Evolutionary conservation across 2,797 vertebrate species (phyloP).

Genomic region (Chrysocyon brachyurus): DNA sequence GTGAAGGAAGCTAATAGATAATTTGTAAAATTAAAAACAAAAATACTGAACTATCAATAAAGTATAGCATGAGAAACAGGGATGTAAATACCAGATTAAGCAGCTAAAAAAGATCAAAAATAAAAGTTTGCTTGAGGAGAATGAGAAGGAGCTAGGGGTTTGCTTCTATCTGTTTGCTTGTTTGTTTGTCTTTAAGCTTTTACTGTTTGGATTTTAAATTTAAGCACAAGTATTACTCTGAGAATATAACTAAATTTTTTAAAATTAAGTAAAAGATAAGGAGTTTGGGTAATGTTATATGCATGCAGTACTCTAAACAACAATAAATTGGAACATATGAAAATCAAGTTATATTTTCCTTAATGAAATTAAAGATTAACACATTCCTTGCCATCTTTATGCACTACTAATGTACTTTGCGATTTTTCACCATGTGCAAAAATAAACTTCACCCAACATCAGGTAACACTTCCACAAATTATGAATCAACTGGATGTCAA

Average conservation of each 20-base stretch:
- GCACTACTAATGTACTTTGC: background rate
- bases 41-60: constrained; percentile 22
- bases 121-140: constrained; percentile 10
- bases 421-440: constrained; percentile 41
- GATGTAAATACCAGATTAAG: constrained; percentile 1
- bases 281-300: background rate
- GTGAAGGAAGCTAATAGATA: background rate
- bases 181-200: background rate
- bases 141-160: background rate
- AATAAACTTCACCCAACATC: background rate
- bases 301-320: background rate
- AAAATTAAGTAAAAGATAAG: constrained; percentile 22
- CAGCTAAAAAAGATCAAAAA: background rate
- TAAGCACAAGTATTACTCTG: background rate
- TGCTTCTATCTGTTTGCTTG: background rate
- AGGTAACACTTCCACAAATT: background rate
- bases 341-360: constrained; percentile 3
- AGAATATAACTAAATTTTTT: constrained; percentile 10
- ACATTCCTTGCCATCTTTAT: background rate
- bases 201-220: constrained; percentile 26
- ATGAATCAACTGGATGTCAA: background rate
- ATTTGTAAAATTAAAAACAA: constrained; percentile 5
- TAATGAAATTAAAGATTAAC: constrained; percentile 40
- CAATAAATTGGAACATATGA: constrained; percentile 18
- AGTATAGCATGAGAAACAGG: background rate